These are phyloP conservation scores for Carollia perspicillata DNA, from an alignment of 2,113 vertebrate genomes.

Conservation along the genomic window DNA sequence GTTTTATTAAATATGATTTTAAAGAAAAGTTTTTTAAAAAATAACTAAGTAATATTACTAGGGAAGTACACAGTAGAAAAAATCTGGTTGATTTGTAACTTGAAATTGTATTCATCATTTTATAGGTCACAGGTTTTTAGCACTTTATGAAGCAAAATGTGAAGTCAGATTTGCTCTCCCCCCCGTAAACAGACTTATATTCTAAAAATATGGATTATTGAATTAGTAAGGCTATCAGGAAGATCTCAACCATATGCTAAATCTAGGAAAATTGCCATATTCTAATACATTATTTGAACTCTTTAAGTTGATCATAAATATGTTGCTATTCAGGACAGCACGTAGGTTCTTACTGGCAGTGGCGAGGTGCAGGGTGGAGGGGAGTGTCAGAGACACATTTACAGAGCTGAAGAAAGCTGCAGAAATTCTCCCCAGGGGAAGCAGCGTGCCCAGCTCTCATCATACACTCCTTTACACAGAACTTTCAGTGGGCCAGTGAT, in stretches of 20 bases:
- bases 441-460: not conserved
- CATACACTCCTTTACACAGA: not conserved
- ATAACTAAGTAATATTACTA: slow-evolving; percentile 16
- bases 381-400: not conserved
- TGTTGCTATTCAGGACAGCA: not conserved
- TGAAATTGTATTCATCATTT: slow-evolving; percentile 3
- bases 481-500: not conserved
- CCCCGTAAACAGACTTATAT: not conserved
- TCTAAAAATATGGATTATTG: not conserved
- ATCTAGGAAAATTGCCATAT: not conserved
- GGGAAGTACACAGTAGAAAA: not conserved
- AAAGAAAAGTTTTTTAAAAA: slow-evolving; percentile 39
- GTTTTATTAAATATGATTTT: slow-evolving; percentile 44
- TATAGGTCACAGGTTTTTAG: not conserved
- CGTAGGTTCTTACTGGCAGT: not conserved
- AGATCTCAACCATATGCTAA: not conserved
- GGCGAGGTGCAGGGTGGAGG: not conserved
- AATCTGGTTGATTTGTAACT: not conserved
- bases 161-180: not conserved
- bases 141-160: not conserved
- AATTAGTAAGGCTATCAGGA: not conserved
- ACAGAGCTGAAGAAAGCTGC: not conserved
- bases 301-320: not conserved
- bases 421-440: not conserved
- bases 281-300: not conserved